A percentile compares a stretch with the other conserved stretches of the same genome.
Conservation (phyloP, 2,888 invertebrate genomes). For the Dryobota labecula region DNA sequence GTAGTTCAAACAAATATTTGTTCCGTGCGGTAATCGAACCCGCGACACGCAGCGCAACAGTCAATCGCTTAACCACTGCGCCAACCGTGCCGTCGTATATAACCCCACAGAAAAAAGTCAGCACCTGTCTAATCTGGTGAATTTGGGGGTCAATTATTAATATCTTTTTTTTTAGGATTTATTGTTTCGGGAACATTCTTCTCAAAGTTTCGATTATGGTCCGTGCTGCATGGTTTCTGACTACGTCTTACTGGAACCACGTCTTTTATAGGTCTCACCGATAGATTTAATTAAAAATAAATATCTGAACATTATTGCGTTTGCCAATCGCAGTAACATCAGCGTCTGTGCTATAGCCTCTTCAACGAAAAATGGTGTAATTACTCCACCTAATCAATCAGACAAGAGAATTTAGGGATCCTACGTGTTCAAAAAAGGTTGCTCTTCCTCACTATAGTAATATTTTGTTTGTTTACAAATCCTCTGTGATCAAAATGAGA, state of each 20-base stretch:
- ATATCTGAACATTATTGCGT: background rate
- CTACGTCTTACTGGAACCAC: too few species aligned
- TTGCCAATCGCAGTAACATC: background rate
- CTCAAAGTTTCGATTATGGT: too few species aligned
- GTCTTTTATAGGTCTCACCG: background rate
- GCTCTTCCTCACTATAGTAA: background rate
- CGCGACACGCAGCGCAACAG: too few species aligned
- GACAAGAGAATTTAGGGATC: background rate
- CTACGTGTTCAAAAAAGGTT: background rate
- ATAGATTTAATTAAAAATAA: background rate
- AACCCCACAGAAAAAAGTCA: too few species aligned
- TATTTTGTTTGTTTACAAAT: too few species aligned
- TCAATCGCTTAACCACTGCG: too few species aligned
- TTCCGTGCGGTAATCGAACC: too few species aligned
- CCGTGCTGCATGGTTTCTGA: too few species aligned
- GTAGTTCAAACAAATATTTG: too few species aligned
- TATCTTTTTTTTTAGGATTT: background rate
- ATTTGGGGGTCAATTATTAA: background rate
- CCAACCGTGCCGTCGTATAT: too few species aligned
- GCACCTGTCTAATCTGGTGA: too few species aligned
- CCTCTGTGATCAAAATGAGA: background rate
- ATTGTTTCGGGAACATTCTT: too few species aligned
- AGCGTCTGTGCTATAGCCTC: background rate
- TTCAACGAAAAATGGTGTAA: background rate
- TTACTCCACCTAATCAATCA: background rate